phyloP scores from a whole-genome alignment of 2,888 invertebrate species.

The Lithodes maja region DNA sequence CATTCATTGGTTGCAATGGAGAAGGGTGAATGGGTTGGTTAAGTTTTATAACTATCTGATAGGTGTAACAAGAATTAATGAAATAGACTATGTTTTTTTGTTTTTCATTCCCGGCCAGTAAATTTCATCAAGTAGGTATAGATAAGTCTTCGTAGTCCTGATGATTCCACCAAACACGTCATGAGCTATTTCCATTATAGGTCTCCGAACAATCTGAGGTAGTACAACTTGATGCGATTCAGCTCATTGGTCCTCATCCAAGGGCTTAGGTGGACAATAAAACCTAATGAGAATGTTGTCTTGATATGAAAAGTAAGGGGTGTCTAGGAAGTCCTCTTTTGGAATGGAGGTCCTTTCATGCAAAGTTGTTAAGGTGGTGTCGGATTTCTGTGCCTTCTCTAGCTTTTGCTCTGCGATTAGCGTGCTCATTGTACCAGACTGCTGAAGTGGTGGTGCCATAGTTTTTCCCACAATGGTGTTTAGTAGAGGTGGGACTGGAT shows the following conservation, averaged over 20 bases:
- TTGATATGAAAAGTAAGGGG: not conserved
- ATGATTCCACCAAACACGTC: not conserved
- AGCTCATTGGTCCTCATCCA: not conserved
- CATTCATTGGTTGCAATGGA: conserved; percentile 16
- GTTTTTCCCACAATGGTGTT: too few species aligned
- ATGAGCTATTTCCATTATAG: not conserved
- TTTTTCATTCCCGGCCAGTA: conserved; percentile 15
- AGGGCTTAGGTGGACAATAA: conserved; percentile 2
- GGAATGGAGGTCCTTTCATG: not conserved
- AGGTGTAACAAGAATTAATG: not conserved
- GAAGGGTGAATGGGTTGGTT: not conserved
- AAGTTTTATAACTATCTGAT: conserved; percentile 2
- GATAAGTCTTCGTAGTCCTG: conserved; percentile 4
- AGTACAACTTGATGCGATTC: not conserved
- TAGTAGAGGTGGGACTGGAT: too few species aligned
- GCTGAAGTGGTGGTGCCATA: not conserved
- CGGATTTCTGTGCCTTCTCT: not conserved
- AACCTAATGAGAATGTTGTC: not conserved
- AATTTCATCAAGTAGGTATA: not conserved
- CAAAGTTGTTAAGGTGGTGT: not conserved
- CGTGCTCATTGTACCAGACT: not conserved
- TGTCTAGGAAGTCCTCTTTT: not conserved
- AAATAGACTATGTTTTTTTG: not conserved
- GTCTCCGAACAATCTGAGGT: not conserved
- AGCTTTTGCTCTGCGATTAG: conserved; percentile 4